Percentiles rank a stretch among this genome's conserved stretches.
These are phyloP conservation scores for Vollenhovia emeryi DNA, from an alignment of 1,140 invertebrate genomes.

Conservation along the genomic window DNA sequence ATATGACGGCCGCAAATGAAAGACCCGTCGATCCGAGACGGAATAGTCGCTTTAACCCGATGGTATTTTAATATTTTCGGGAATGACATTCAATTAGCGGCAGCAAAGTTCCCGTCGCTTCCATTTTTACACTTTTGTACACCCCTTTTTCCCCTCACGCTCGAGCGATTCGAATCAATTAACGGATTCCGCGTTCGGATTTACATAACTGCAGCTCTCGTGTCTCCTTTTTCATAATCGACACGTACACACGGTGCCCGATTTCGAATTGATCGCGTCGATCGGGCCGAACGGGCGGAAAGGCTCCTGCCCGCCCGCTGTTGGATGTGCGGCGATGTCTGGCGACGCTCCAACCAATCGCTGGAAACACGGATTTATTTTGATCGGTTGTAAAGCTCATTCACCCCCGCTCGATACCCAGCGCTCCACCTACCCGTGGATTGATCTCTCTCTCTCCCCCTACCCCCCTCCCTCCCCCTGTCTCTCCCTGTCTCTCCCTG, in stretches of 20 bases:
- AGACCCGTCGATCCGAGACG: background rate
- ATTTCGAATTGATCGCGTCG: constrained; percentile 6
- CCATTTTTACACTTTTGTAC: background rate
- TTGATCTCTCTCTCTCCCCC: constrained; percentile 11
- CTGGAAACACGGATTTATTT: constrained; percentile 42
- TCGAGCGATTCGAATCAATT: background rate
- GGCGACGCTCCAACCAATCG: constrained; percentile 42
- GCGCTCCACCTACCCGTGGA: background rate
- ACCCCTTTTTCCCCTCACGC: background rate
- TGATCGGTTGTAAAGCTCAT: constrained; percentile 31
- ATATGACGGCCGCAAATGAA: background rate
- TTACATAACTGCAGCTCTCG: background rate
- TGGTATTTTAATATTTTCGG: background rate
- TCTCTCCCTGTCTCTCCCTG: no score
- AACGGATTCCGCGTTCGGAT: background rate
- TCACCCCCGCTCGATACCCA: background rate
- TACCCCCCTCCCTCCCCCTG: no score
- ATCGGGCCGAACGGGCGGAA: background rate
- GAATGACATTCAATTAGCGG: background rate
- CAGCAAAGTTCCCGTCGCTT: background rate
- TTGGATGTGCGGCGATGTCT: background rate
- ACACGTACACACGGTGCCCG: background rate
- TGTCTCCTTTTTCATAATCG: constrained; percentile 10
- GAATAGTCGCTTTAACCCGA: background rate
- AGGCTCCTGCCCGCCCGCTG: background rate